Conservation (phyloP, 2,888 invertebrate species). For the Stenolophus ochropezus region DNA sequence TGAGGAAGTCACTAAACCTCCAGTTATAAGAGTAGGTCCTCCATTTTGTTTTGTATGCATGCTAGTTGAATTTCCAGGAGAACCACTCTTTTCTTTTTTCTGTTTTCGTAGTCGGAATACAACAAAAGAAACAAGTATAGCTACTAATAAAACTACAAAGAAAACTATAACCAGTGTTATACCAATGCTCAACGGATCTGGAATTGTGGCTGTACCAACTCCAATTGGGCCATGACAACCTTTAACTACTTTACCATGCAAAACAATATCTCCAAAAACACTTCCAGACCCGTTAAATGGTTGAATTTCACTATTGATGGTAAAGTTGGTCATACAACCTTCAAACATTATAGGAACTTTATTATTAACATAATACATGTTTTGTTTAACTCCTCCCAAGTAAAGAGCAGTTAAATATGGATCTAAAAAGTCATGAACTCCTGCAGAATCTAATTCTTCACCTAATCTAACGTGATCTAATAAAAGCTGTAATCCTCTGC, state of each 20-base stretch:
- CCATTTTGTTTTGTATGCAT: constrained; percentile 88
- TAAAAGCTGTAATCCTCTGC: constrained; percentile 82
- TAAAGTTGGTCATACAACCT: constrained; percentile 93
- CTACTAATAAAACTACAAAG: constrained; percentile 91
- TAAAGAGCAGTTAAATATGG: constrained; percentile 89
- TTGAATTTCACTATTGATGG: constrained; percentile 91
- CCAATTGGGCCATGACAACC: constrained; percentile 87
- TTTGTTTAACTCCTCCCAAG: constrained; percentile 84
- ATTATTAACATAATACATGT: constrained; percentile 76
- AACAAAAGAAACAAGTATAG: constrained; percentile 93
- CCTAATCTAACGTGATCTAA: constrained; percentile 84
- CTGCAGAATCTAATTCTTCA: constrained; percentile 89
- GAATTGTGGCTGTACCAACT: constrained; percentile 84
- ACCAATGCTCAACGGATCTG: constrained; percentile 93
- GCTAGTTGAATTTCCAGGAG: constrained; percentile 80
- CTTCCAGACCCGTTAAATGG: constrained; percentile 92
- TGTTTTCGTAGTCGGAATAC: constrained; percentile 92
- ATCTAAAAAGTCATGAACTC: constrained; percentile 93
- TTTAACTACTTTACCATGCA: constrained; percentile 82
- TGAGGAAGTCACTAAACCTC: constrained; percentile 80
- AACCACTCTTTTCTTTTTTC: constrained; percentile 88
- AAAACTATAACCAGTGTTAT: constrained; percentile 95
- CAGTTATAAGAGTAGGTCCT: constrained; percentile 81
- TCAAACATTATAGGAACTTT: constrained; percentile 81
- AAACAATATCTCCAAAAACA: constrained; percentile 82